These are phyloP conservation scores for Mystacornis crossleyi DNA, from an alignment of 2,113 vertebrate genomes.

Conservation along the genomic window DNA sequence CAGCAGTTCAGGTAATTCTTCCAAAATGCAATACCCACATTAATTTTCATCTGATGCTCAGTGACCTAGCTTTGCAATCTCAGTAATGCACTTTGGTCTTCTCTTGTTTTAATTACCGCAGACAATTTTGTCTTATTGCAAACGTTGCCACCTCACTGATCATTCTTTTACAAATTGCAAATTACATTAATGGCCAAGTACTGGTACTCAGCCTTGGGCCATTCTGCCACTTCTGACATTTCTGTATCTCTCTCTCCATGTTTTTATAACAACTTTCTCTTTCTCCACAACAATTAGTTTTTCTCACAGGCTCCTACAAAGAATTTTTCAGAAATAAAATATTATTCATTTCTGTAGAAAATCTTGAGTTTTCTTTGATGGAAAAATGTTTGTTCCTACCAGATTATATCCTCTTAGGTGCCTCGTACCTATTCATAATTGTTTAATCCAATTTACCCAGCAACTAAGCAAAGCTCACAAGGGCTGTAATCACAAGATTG, in stretches of 20 bases:
- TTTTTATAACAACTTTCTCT: neutral
- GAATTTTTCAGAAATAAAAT: neutral
- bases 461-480: constrained; percentile 35
- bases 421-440: neutral
- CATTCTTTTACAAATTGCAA: constrained; percentile 7
- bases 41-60: neutral
- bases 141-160: neutral
- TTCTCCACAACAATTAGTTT: neutral
- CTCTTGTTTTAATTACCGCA: constrained; percentile 37
- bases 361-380: neutral
- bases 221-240: neutral
- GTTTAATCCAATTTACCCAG: constrained; percentile 34
- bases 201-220: neutral
- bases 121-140: constrained; percentile 15
- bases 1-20: neutral
- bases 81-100: neutral
- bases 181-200: neutral
- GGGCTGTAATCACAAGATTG: constrained; percentile 39
- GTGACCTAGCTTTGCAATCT: neutral
- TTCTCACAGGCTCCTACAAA: neutral
- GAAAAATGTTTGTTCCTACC: neutral
- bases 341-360: neutral
- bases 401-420: neutral
- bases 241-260: neutral
- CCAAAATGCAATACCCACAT: neutral